phyloP scores from a whole-genome alignment of 1,140 invertebrate species.

The Brachionus manjavacas region DNA sequence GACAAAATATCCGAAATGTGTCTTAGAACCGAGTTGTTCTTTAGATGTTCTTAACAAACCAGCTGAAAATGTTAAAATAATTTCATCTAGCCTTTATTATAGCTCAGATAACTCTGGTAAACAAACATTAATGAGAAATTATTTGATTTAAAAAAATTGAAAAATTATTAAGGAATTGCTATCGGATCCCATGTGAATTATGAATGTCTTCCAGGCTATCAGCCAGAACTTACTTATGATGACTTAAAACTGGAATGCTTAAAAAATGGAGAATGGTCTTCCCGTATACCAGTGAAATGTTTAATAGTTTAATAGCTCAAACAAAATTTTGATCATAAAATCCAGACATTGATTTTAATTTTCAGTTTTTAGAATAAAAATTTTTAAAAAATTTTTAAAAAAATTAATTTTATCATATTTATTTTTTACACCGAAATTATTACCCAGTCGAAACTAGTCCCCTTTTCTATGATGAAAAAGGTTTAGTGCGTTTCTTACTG shows the following conservation, averaged over 20 bases:
- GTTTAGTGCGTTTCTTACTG: too few relatives aligned
- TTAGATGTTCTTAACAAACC: background rate
- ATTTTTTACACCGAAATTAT: too few relatives aligned
- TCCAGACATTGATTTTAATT: background rate
- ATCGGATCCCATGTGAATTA: background rate
- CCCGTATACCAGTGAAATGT: background rate
- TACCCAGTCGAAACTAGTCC: too few relatives aligned
- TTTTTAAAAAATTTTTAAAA: too few relatives aligned
- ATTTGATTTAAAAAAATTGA: background rate
- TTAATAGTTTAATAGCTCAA: background rate
- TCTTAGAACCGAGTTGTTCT: background rate
- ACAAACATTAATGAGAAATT: background rate
- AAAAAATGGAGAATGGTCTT: constrained; percentile 15
- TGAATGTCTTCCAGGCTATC: constrained; percentile 5
- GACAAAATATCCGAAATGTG: constrained; percentile 5
- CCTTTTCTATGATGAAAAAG: too few relatives aligned
- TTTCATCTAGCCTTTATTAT: background rate
- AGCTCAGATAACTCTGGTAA: constrained; percentile 15
- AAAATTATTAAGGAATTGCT: background rate
- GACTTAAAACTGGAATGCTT: background rate
- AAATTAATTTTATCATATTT: too few relatives aligned
- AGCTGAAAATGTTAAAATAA: constrained; percentile 25
- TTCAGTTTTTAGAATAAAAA: too few relatives aligned
- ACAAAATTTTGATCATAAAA: background rate
- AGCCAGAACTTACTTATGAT: background rate